Percentiles rank a stretch among this genome's conserved stretches.
These are phyloP conservation scores for Noctua comes DNA, from an alignment of 2,888 invertebrate species.

Conservation along the genomic window DNA sequence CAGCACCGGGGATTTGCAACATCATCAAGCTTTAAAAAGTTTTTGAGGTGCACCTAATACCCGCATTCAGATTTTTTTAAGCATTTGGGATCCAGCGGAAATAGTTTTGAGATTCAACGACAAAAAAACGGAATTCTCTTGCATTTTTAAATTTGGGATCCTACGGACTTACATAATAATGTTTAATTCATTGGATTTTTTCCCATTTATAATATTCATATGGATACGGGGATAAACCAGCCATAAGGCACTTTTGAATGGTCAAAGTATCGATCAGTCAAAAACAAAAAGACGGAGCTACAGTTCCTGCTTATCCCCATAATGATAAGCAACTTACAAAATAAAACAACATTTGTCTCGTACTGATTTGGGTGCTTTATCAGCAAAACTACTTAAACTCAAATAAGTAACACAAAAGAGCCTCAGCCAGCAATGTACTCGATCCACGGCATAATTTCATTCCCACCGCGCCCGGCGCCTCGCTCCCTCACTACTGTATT, in stretches of 20 bases:
- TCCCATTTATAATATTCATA: no score
- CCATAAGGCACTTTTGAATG: neutral
- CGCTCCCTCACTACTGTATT: constrained; percentile 55
- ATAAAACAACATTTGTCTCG: neutral
- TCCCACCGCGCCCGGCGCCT: constrained; percentile 4
- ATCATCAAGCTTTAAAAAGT: no score
- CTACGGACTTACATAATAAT: no score
- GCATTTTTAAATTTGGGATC: no score
- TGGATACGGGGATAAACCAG: no score
- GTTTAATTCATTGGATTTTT: no score
- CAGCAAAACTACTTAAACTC: neutral
- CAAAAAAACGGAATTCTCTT: no score
- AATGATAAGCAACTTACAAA: neutral
- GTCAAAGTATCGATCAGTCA: neutral
- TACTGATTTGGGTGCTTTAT: neutral
- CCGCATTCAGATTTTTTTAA: no score
- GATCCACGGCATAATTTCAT: constrained; percentile 22
- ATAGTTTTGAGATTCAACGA: no score
- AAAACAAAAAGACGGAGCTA: neutral
- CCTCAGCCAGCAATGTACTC: constrained; percentile 61
- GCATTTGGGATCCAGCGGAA: no score
- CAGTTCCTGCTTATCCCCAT: neutral
- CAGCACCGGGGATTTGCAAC: no score
- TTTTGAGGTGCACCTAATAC: no score
- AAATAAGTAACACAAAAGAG: neutral